Base-by-base conservation (phyloP, 2,797 vertebrate genomes). In the Characodon lateralis region DNA sequence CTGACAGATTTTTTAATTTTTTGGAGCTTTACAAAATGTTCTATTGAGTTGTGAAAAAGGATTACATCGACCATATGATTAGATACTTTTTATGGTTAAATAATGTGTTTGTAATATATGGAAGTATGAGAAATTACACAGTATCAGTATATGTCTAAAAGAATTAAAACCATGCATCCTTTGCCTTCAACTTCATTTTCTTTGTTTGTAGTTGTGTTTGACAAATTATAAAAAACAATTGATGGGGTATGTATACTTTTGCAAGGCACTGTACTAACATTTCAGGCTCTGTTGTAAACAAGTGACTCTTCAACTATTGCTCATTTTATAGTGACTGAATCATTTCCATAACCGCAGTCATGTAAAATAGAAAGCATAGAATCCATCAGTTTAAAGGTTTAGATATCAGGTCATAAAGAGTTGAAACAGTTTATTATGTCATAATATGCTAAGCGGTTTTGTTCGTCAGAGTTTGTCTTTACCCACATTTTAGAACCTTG, bases 281-380 rank as follows among this genome's bases (percentile, higher is more conserved):
- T 43, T 78, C 73, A 14, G n/a, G 72, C 24, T 14, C 78, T 18
- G 43, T 79, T 77, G 48, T 70, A 59, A 10, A 81, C 75, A 73
- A 43, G 12, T 56, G 35, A 41, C 13, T 18, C 20, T 24, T 41
- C 7, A 66, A 28, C n/a, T 78, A 39, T 12, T 2, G 3, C 35
- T 71, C 56, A 20, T n/a, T 71, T 24, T 76, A 59, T 69, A 16
- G n/a, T 75, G 5, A 12, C 20, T 72, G 46, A 56, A 55, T 51
- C 3, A 0, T 12, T 75, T 55, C 1, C n/a, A 3, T 77, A 76
- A 43, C 77, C n/a, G 14, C 43, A 75, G 68, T 70, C 59, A 65
- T 59, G 73, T 18, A 56, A 12, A 80, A 61, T 41, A 13, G 16
- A 41, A 24, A 41, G 63, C 35, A 24, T 41, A 41, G 4, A 35